A percentile compares a stretch with the other conserved stretches of the same genome.
Evolutionary conservation across 1,140 invertebrate genomes (phyloP).

Genomic region (Hyposmocoma kahamanoa): DNA sequence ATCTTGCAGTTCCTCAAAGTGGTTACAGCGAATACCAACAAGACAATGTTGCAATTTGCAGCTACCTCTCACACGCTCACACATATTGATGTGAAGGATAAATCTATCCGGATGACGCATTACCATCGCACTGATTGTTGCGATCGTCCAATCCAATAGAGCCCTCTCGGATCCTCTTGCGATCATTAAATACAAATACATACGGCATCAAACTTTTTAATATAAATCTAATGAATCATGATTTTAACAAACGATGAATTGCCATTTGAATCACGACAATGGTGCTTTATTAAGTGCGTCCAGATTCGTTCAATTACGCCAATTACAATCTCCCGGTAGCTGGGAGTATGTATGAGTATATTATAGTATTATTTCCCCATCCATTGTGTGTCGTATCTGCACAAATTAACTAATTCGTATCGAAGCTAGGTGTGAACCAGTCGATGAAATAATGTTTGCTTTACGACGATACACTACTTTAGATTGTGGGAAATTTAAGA

Average conservation of each 20-base stretch:
- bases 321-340: conserved; percentile 65
- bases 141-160: not conserved
- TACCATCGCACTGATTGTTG: too few species aligned
- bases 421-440: conserved; percentile 24
- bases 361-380: conserved; percentile 62
- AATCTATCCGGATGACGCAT: too few species aligned
- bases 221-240: conserved; percentile 62
- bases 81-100: too few species aligned
- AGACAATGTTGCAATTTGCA: too few species aligned
- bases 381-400: conserved; percentile 68
- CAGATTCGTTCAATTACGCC: conserved; percentile 71
- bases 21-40: too few species aligned
- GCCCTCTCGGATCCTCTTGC: not conserved
- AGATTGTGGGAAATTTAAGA: too few species aligned
- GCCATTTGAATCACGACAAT: conserved; percentile 69
- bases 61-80: too few species aligned
- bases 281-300: conserved; percentile 67
- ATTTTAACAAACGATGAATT: conserved; percentile 65
- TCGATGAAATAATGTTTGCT: too few species aligned
- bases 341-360: conserved; percentile 29
- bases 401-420: conserved; percentile 71
- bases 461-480: too few species aligned
- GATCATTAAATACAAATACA: too few species aligned
- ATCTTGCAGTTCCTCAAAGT: too few species aligned
- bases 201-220: conserved; percentile 28